Conservation (phyloP, 1,140 invertebrate species). For the Megalopta genalis region DNA sequence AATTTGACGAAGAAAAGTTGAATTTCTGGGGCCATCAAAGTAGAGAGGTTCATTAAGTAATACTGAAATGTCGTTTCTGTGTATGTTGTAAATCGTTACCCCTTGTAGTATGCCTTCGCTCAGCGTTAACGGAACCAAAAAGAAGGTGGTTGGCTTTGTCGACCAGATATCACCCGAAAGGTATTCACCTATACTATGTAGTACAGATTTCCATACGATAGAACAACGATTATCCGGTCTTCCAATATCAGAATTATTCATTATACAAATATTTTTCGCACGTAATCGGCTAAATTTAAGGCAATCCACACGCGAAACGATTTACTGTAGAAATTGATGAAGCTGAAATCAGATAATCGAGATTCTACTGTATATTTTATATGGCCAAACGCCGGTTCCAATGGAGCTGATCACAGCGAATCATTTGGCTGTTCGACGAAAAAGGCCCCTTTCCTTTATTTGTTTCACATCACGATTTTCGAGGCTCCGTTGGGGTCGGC, state of each 20-base stretch:
- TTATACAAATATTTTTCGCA: too few species aligned
- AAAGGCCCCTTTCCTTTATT: not conserved
- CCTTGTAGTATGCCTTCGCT: slow-evolving; percentile 79
- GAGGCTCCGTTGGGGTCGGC: slow-evolving; percentile 58
- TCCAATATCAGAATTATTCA: too few species aligned
- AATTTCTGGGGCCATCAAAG: too few species aligned
- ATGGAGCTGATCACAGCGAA: slow-evolving; percentile 41
- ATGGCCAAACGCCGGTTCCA: slow-evolving; percentile 49
- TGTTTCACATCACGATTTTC: slow-evolving; percentile 19
- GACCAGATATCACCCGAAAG: slow-evolving; percentile 77
- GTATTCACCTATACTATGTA: slow-evolving; percentile 65
- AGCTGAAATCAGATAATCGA: too few species aligned
- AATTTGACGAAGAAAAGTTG: too few species aligned
- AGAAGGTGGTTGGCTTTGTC: slow-evolving; percentile 80
- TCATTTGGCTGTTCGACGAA: not conserved
- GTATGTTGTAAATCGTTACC: slow-evolving; percentile 53
- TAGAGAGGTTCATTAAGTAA: not conserved
- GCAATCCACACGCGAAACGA: too few species aligned
- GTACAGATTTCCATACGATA: not conserved
- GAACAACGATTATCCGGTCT: too few species aligned
- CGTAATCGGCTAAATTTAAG: too few species aligned
- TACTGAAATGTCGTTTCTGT: slow-evolving; percentile 16
- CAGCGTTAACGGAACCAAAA: slow-evolving; percentile 77
- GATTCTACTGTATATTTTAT: slow-evolving; percentile 15
- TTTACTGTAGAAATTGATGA: too few species aligned